Evolutionary conservation across 2,888 invertebrate genomes (phyloP).

Genomic region (Leptinotarsa rubiginosa): DNA sequence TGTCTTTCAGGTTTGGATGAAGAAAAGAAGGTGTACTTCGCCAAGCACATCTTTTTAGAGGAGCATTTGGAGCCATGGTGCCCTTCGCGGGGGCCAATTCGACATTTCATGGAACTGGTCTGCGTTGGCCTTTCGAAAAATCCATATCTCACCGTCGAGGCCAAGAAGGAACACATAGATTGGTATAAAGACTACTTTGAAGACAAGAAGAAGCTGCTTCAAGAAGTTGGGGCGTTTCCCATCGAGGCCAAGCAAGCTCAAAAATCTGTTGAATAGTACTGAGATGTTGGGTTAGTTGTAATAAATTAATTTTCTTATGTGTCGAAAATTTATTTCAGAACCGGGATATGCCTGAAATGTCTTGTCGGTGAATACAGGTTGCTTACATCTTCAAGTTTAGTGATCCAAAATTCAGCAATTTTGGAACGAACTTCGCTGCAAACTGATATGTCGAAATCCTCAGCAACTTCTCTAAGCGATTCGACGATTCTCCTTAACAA

Average conservation of each 20-base stretch:
- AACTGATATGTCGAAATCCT: no score
- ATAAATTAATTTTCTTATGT: not conserved
- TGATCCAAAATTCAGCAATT: no score
- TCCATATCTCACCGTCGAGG: slow-evolving; percentile 86
- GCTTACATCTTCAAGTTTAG: no score
- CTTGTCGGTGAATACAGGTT: no score
- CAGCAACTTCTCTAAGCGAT: no score
- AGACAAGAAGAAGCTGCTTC: slow-evolving; percentile 79
- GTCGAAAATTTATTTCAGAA: not conserved
- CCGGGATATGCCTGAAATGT: no score
- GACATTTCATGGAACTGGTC: slow-evolving; percentile 98
- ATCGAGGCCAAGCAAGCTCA: slow-evolving; percentile 22
- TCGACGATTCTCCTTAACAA: no score
- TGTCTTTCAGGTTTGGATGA: slow-evolving; percentile 73
- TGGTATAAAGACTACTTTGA: slow-evolving; percentile 95
- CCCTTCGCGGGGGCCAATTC: slow-evolving; percentile 88
- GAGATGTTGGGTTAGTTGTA: slow-evolving; percentile 7
- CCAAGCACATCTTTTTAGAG: slow-evolving; percentile 95
- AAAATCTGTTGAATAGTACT: slow-evolving; percentile 30
- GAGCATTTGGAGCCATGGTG: slow-evolving; percentile 89
- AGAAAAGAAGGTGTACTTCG: slow-evolving; percentile 79
- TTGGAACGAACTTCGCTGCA: no score
- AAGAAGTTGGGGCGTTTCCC: slow-evolving; percentile 74
- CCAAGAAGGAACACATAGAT: slow-evolving; percentile 88
- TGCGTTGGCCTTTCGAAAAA: slow-evolving; percentile 94